Evolutionary conservation across 2,113 vertebrate species (phyloP).

Genomic region (Oncorhynchus tshawytscha): DNA sequence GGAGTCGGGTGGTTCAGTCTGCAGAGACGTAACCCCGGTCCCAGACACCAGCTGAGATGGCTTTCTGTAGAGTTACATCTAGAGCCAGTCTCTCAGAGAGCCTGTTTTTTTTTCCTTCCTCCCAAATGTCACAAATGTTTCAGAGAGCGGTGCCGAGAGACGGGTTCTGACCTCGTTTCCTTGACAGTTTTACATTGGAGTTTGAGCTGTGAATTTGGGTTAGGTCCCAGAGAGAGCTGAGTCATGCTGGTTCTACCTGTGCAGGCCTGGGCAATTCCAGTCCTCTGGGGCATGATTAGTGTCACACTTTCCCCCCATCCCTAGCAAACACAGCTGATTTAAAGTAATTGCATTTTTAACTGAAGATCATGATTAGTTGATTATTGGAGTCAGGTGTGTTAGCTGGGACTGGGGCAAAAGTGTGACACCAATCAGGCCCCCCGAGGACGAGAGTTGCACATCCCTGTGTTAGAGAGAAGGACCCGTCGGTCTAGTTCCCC

Average conservation of each 20-base stretch:
- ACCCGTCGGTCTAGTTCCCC: not conserved
- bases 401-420: too few species aligned
- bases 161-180: conserved; percentile 36
- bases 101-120: conserved; percentile 1
- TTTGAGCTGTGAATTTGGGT: conserved; percentile 35
- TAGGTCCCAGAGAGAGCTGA: conserved; percentile 39
- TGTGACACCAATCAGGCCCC: too few species aligned
- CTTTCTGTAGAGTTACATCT: too few species aligned
- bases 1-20: conserved; percentile 40
- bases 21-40: not conserved
- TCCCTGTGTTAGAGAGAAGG: not conserved
- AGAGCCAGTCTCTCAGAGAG: conserved; percentile 9
- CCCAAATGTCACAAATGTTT: conserved; percentile 46
- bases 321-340: too few species aligned
- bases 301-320: too few species aligned
- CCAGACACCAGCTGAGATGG: conserved; percentile 1
- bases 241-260: conserved; percentile 36
- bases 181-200: conserved; percentile 47
- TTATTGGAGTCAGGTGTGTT: too few species aligned
- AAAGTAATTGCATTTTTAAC: too few species aligned
- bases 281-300: too few species aligned
- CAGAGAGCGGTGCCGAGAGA: conserved; percentile 28
- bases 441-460: too few species aligned
- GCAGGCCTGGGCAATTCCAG: too few species aligned
- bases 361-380: too few species aligned